Evolutionary conservation across 2,797 vertebrate genomes (phyloP).

Genomic region (Xenops minutus): DNA sequence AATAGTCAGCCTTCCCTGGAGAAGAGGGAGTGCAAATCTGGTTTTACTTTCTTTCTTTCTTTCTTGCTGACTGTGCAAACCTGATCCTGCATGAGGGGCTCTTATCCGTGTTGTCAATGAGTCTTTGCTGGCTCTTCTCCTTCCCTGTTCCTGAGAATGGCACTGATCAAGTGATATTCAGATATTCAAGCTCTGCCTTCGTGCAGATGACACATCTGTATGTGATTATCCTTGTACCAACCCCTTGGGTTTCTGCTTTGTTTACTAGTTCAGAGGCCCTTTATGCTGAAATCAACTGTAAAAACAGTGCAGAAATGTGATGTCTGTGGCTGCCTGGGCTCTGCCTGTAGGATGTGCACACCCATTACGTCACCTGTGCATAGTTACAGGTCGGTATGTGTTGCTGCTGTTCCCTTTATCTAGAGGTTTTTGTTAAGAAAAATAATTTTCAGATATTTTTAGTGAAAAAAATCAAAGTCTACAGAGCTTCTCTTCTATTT

Average conservation of each 20-base stretch:
- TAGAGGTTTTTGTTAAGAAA: neutral
- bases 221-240: slow-evolving; percentile 22
- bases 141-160: neutral
- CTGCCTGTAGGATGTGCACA: neutral
- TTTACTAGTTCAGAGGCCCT: neutral
- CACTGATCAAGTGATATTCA: neutral
- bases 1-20: slow-evolving; percentile 60
- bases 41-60: slow-evolving; percentile 35
- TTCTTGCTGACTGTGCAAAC: slow-evolving; percentile 33
- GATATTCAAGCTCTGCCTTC: neutral
- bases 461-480: neutral
- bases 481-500: neutral
- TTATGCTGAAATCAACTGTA: neutral
- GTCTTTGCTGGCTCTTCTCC: neutral
- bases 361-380: neutral
- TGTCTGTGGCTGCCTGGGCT: neutral
- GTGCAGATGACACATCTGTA: slow-evolving; percentile 2
- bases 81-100: slow-evolving; percentile 7
- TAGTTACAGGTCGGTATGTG: neutral
- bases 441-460: neutral
- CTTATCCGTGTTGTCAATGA: neutral
- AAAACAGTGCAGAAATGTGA: neutral
- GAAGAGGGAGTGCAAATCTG: slow-evolving; percentile 43
- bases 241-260: neutral
- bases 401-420: neutral